Base-by-base conservation (phyloP, 2,797 vertebrate species). In the Pipistrellus nathusii region DNA sequence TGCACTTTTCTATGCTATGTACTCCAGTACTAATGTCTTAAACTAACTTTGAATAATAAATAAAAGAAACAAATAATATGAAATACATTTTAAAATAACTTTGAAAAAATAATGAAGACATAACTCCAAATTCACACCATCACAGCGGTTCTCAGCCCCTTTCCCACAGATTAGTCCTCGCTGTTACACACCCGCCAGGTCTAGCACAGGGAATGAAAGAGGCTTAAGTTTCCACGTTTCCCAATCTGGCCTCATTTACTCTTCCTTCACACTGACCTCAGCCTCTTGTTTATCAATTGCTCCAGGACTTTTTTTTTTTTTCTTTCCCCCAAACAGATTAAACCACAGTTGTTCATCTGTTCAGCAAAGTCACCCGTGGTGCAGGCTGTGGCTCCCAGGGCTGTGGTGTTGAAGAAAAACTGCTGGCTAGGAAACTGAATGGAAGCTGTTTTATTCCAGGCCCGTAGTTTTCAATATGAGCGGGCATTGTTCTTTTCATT, bases 201-300 rank as follows among this genome's bases (percentile, higher is more conserved):
- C 0, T 72, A 71, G n/a, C 78, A 91, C 66, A 41, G 95, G 78
- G 51, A 27, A 75, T 46, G 71, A 62, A 69, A 95, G 71, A 62
- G 62, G 92, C 83, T 94, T 72, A 85, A 27, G 23, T 93, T 95
- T 89, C 68, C 51, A 48, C 4, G 15, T 59, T 95, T 94, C 94
- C 95, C 96, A 88, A 88, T 97, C 97, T 88, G 97, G 95, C 95
- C 94, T 95, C 96, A 72, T 95, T 98, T 97, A 88, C 89, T 96
- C 68, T 96, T 95, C 69, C 95, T 95, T 97, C 96, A 94, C 86
- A 62, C 85, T 96, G 95, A 97, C 93, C 93, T 91, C 96, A 97
- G 94, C 85, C 95, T 96, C 69, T 59, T 93, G 77, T 96, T 96
- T 95, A 85, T 87, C 96, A 96, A 59, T 96, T 91, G 90, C 62